A percentile compares a stretch with the other conserved stretches of the same genome.
phyloP scores from a whole-genome alignment of 2,797 vertebrate genomes.

The Acanthornis magna region DNA sequence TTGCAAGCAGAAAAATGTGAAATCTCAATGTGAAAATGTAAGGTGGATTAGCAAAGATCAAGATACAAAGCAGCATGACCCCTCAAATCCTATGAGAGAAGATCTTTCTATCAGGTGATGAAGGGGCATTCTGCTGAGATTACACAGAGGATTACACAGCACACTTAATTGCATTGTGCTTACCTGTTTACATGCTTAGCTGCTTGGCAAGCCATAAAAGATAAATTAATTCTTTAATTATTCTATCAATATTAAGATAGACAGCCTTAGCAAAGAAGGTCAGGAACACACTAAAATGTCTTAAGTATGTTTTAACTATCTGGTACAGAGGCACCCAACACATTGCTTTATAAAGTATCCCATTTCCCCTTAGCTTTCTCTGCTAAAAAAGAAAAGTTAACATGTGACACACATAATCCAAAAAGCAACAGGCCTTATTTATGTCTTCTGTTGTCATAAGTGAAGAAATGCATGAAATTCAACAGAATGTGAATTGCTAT shows the following conservation, averaged over 20 bases:
- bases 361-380: not conserved
- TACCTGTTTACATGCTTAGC: not conserved
- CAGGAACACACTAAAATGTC: not conserved
- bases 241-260: not conserved
- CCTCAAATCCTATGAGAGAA: not conserved
- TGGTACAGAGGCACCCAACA: not conserved
- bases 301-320: not conserved
- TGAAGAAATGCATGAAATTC: not conserved
- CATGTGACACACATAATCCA: not conserved
- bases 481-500: not conserved
- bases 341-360: not conserved
- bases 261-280: not conserved
- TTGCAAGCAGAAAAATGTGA: conserved; percentile 7
- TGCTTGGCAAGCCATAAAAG: not conserved
- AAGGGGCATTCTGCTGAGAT: not conserved
- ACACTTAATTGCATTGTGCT: not conserved
- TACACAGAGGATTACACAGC: not conserved
- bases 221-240: not conserved
- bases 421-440: not conserved
- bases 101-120: not conserved
- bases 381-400: not conserved
- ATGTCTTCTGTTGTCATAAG: not conserved
- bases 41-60: conserved; percentile 2
- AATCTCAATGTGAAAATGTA: not conserved
- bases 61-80: not conserved